phyloP scores from a whole-genome alignment of 1,140 invertebrate species.

The Bombus difficillimus region DNA sequence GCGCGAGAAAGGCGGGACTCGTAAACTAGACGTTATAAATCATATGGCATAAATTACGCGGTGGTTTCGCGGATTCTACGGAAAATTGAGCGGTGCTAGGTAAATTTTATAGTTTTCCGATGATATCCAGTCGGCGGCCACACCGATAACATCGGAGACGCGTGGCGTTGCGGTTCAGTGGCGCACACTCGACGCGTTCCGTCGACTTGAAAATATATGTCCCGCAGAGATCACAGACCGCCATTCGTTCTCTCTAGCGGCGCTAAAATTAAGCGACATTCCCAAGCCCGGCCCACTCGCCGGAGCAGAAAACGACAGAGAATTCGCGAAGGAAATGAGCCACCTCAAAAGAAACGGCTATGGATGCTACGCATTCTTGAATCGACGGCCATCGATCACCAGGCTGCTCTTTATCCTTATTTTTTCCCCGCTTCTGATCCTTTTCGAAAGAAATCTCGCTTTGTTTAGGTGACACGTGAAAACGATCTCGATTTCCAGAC shows the following conservation, averaged over 20 bases:
- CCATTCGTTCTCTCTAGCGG: conserved; percentile 64
- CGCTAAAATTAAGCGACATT: conserved; percentile 71
- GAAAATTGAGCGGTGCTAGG: conserved; percentile 7
- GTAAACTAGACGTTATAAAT: background rate
- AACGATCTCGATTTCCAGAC: background rate
- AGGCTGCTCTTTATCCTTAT: background rate
- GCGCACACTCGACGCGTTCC: conserved; percentile 65
- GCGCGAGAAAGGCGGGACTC: background rate
- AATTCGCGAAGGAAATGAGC: conserved; percentile 47
- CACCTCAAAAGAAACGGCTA: conserved; percentile 37
- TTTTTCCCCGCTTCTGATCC: background rate
- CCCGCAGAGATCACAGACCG: conserved; percentile 66
- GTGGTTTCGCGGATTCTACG: background rate
- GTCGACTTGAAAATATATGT: conserved; percentile 70
- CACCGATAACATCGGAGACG: conserved; percentile 53
- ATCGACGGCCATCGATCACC: conserved; percentile 52
- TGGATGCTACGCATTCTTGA: conserved; percentile 45
- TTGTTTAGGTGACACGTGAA: background rate
- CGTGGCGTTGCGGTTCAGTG: conserved; percentile 64
- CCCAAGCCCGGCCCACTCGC: conserved; percentile 29
- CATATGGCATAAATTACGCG: background rate
- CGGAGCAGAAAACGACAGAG: conserved; percentile 37
- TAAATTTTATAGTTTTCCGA: conserved; percentile 53
- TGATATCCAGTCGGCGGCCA: conserved; percentile 55
- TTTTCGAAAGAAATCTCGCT: background rate